These are phyloP conservation scores for Hydractinia echinata DNA, from an alignment of 30 jellyfish, hydroid and myxozoan genomes.

Conservation along the genomic window DNA sequence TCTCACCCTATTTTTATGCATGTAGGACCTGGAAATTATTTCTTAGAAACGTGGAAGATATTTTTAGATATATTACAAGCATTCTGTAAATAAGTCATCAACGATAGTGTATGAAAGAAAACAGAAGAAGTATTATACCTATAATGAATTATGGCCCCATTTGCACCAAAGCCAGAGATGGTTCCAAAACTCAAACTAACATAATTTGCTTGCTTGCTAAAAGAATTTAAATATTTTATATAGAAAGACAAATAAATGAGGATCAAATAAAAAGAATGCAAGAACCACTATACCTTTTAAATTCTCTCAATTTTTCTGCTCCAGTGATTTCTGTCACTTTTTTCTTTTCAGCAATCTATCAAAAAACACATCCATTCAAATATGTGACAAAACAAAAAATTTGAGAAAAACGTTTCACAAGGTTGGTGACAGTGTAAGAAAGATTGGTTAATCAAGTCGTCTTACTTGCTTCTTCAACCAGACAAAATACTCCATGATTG, in stretches of 20 bases:
- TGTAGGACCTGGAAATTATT: too few relatives aligned
- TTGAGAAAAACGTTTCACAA: background rate
- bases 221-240: background rate
- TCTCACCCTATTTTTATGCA: too few relatives aligned
- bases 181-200: constrained; percentile 52
- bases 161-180: constrained; percentile 75
- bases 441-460: background rate
- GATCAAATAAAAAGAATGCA: background rate
- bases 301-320: constrained; percentile 45
- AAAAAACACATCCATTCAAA: background rate
- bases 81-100: too few relatives aligned
- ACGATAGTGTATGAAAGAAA: too few relatives aligned
- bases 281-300: constrained; percentile 32
- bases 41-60: too few relatives aligned
- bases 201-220: constrained; percentile 55
- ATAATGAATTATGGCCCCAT: constrained; percentile 72
- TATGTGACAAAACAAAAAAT: background rate
- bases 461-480: constrained; percentile 70
- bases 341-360: constrained; percentile 13
- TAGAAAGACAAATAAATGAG: background rate
- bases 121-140: constrained; percentile 17
- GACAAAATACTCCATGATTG: constrained; percentile 59
- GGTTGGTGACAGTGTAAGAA: background rate
- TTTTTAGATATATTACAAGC: too few relatives aligned
- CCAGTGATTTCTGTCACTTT: constrained; percentile 50